A percentile compares a stretch with the other conserved stretches of the same genome.
phyloP scores from a whole-genome alignment of 1,140 invertebrate species.

The Melitaea cinxia region DNA sequence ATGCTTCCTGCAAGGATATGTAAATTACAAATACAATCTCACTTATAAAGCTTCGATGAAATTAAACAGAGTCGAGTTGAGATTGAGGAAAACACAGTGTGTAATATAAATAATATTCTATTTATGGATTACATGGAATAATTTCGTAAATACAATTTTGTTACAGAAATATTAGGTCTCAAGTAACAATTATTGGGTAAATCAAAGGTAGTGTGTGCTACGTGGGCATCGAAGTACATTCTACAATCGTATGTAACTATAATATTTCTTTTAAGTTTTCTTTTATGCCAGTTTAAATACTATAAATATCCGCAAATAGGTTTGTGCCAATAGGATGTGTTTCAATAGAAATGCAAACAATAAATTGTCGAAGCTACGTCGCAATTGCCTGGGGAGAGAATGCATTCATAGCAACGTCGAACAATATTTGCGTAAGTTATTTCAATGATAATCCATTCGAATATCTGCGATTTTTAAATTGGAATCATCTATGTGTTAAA shows the following conservation, averaged over 20 bases:
- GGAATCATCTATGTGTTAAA: neutral
- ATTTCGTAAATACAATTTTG: neutral
- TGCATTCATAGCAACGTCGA: constrained; percentile 27
- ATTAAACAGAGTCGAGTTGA: neutral
- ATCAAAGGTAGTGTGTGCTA: neutral
- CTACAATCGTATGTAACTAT: constrained; percentile 9
- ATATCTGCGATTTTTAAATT: neutral
- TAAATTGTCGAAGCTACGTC: constrained; percentile 34
- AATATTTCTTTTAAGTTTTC: constrained; percentile 14
- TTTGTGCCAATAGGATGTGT: constrained; percentile 37
- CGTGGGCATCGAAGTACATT: neutral
- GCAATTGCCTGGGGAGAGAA: constrained; percentile 32
- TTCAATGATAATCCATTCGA: constrained; percentile 23
- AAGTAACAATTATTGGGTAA: neutral
- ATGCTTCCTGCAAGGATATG: too few relatives aligned
- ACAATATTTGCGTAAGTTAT: constrained; percentile 29
- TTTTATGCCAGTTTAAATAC: constrained; percentile 27
- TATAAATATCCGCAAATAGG: constrained; percentile 35
- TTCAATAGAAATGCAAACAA: constrained; percentile 38
- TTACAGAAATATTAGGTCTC: neutral
- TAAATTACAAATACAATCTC: neutral
- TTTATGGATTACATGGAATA: neutral
- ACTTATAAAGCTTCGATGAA: neutral
- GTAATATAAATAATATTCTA: neutral
- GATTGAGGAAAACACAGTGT: neutral